These are phyloP conservation scores for Arnoldichthys spilopterus DNA, from an alignment of 2,797 vertebrate species.

Conservation along the genomic window DNA sequence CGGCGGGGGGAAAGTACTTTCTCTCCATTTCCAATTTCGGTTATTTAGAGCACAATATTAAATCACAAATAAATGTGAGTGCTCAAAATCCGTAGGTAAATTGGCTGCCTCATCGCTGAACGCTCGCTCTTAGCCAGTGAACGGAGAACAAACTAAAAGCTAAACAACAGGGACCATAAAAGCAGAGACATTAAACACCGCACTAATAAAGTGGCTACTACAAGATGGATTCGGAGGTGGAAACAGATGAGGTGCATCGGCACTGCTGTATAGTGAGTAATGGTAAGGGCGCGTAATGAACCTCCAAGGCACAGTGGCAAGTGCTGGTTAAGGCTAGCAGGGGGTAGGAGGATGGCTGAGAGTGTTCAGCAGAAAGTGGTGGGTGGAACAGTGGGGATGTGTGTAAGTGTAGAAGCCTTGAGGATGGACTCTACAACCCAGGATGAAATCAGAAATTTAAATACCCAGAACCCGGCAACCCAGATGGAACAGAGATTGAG, in stretches of 20 bases:
- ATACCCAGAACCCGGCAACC: neutral
- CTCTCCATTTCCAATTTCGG: constrained; percentile 60
- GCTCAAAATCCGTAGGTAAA: constrained; percentile 49
- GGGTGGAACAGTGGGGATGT: neutral
- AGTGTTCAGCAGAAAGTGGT: constrained; percentile 6
- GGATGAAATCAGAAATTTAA: neutral
- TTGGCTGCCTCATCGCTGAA: constrained; percentile 42
- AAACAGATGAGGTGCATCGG: constrained; percentile 40
- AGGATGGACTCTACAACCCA: neutral
- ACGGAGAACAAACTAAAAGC: constrained; percentile 41
- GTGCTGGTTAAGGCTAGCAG: constrained; percentile 11
- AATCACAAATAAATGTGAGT: constrained; percentile 63
- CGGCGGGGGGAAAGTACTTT: constrained; percentile 48
- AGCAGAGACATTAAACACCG: constrained; percentile 41
- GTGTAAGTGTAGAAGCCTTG: neutral
- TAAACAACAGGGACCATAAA: constrained; percentile 48
- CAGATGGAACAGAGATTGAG: neutral
- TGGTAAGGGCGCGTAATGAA: constrained; percentile 12
- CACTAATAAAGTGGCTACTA: constrained; percentile 48
- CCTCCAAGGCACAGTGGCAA: constrained; percentile 5
- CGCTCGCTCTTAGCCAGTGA: constrained; percentile 35
- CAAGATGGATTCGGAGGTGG: constrained; percentile 31
- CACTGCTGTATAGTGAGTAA: constrained; percentile 30
- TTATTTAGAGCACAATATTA: constrained; percentile 58
- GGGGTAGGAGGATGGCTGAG: neutral